Evolutionary conservation across 2,797 vertebrate genomes (phyloP).

Genomic region (Paramormyrops hopkinsi): DNA sequence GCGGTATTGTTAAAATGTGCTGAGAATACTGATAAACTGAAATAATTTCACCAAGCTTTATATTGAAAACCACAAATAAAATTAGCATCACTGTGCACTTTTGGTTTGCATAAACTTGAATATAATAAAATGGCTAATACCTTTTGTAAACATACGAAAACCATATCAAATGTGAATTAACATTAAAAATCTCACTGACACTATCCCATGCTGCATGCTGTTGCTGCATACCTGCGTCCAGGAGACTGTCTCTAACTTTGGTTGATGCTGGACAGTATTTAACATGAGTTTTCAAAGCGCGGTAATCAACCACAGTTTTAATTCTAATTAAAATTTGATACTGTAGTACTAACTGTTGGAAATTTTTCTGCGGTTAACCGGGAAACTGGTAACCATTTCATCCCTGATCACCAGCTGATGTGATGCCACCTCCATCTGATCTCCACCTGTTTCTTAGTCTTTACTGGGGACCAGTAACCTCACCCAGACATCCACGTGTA

Average conservation of each 20-base stretch:
- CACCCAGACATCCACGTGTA: background rate
- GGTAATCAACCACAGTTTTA: background rate
- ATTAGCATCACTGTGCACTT: background rate
- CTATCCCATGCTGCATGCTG: background rate
- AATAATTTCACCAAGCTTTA: background rate
- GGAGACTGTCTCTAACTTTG: background rate
- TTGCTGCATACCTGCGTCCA: background rate
- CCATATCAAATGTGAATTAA: background rate
- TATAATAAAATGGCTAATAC: background rate
- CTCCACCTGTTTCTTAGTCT: background rate
- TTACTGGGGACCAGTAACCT: background rate
- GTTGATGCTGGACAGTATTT: background rate
- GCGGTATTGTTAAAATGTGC: background rate
- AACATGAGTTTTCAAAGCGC: background rate
- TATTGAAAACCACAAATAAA: background rate
- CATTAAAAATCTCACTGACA: background rate
- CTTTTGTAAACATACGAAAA: background rate
- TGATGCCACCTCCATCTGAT: background rate
- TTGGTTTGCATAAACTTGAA: background rate
- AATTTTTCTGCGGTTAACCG: background rate
- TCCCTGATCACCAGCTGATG: background rate
- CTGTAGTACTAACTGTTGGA: background rate
- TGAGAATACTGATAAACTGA: background rate
- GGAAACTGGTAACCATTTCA: background rate
- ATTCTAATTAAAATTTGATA: background rate